phyloP scores from a whole-genome alignment of 1,140 invertebrate species.

The Antheraea mylitta region DNA sequence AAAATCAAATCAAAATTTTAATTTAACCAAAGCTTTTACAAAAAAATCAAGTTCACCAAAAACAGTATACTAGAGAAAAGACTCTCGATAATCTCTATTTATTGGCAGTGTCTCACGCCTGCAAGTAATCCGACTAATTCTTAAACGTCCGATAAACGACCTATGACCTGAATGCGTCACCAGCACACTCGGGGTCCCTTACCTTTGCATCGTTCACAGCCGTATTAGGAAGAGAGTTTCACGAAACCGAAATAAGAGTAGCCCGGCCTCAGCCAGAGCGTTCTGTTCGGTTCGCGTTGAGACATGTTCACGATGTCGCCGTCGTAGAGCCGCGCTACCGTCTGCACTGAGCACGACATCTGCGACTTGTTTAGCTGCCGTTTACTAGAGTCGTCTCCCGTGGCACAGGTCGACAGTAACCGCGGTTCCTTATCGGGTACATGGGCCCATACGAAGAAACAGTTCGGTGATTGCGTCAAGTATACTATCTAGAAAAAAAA shows the following conservation, averaged over 20 bases:
- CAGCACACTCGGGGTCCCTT: too few species aligned
- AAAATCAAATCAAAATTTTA: too few species aligned
- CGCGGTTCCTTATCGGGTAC: conserved; percentile 35
- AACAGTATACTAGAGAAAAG: neutral
- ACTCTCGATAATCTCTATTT: neutral
- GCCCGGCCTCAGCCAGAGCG: conserved; percentile 54
- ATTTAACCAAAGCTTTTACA: too few species aligned
- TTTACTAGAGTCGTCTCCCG: conserved; percentile 48
- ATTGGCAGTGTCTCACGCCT: neutral
- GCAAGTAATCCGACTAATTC: neutral
- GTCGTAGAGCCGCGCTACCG: conserved; percentile 46
- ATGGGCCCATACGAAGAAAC: conserved; percentile 59
- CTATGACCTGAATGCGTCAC: too few species aligned
- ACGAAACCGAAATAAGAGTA: conserved; percentile 65
- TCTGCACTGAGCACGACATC: conserved; percentile 61
- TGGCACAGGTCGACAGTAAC: conserved; percentile 50
- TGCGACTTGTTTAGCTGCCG: conserved; percentile 49
- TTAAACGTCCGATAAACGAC: neutral
- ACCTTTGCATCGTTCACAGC: conserved; percentile 29
- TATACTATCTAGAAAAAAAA: conserved; percentile 58
- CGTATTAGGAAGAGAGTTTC: conserved; percentile 64
- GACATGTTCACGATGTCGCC: conserved; percentile 56
- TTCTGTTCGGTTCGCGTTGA: conserved; percentile 60
- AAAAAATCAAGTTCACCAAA: too few species aligned
- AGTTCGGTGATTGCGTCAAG: conserved; percentile 54